Percentiles rank a stretch among this genome's conserved stretches.
These are phyloP conservation scores for Cepaea nemoralis DNA, from an alignment of 1,140 invertebrate genomes.

Conservation along the genomic window DNA sequence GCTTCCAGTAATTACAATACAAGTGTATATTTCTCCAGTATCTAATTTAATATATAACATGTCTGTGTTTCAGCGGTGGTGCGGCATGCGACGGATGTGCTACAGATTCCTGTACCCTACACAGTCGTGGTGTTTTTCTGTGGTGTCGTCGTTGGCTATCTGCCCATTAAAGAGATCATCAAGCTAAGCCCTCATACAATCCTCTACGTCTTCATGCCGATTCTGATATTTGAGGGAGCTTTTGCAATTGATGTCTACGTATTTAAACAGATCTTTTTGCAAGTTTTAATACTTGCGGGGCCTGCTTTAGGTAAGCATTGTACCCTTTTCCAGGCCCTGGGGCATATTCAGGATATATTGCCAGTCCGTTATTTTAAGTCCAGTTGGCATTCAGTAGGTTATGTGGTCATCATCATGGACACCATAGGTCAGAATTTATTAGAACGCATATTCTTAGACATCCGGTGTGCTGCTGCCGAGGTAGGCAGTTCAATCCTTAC, in stretches of 20 bases:
- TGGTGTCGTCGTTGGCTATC: constrained; percentile 62
- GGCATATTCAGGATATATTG: no score
- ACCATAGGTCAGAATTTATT: no score
- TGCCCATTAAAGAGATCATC: constrained; percentile 49
- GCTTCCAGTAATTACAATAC: background rate
- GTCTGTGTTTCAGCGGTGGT: constrained; percentile 57
- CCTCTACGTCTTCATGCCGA: constrained; percentile 72
- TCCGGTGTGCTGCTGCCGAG: no score
- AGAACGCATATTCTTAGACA: no score
- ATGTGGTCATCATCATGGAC: background rate
- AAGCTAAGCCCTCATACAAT: constrained; percentile 70
- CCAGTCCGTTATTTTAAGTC: background rate
- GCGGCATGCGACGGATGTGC: constrained; percentile 52
- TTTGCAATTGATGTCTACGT: constrained; percentile 73
- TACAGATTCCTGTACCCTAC: constrained; percentile 64
- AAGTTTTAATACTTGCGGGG: constrained; percentile 71
- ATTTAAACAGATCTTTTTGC: constrained; percentile 70
- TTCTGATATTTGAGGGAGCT: constrained; percentile 74
- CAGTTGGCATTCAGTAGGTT: no score
- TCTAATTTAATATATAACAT: background rate
- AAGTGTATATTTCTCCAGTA: background rate
- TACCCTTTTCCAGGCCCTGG: no score
- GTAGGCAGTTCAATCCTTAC: no score
- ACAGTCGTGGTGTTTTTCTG: constrained; percentile 68
- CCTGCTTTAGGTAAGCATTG: constrained; percentile 63